Percentiles rank a stretch among this genome's conserved stretches.
phyloP scores from a whole-genome alignment of 2,113 vertebrate species.

The Bothrops jararaca region DNA sequence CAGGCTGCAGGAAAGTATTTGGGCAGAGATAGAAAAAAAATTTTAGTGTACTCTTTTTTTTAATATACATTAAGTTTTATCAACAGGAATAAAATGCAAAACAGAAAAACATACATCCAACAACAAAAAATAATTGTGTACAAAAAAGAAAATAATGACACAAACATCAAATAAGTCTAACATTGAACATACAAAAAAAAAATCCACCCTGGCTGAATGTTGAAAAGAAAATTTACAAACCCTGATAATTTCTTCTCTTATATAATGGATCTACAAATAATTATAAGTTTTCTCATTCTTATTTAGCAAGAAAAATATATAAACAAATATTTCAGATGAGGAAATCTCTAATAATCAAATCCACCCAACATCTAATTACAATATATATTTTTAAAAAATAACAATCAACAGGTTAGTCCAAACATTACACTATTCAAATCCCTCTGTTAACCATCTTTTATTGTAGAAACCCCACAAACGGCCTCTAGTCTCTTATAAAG shows the following conservation, averaged over 20 bases:
- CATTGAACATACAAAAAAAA: too few species aligned
- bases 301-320: background rate
- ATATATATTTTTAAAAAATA: background rate
- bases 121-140: too few species aligned
- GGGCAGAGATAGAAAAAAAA: too few species aligned
- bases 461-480: background rate
- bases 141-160: too few species aligned
- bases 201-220: too few species aligned
- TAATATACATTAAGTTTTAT: background rate
- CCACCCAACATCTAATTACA: background rate
- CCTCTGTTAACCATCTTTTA: background rate
- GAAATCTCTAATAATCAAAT: background rate
- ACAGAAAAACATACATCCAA: too few species aligned
- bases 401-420: background rate
- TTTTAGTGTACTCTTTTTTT: background rate
- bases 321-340: background rate
- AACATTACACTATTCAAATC: background rate
- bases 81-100: background rate
- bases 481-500: background rate
- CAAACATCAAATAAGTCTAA: too few species aligned
- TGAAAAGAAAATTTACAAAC: too few species aligned
- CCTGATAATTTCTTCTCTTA: too few species aligned
- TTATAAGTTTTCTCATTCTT: background rate
- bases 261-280: too few species aligned
- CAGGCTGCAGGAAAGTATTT: background rate